phyloP scores from a whole-genome alignment of 1,140 invertebrate genomes.

The Halictus rubicundus region DNA sequence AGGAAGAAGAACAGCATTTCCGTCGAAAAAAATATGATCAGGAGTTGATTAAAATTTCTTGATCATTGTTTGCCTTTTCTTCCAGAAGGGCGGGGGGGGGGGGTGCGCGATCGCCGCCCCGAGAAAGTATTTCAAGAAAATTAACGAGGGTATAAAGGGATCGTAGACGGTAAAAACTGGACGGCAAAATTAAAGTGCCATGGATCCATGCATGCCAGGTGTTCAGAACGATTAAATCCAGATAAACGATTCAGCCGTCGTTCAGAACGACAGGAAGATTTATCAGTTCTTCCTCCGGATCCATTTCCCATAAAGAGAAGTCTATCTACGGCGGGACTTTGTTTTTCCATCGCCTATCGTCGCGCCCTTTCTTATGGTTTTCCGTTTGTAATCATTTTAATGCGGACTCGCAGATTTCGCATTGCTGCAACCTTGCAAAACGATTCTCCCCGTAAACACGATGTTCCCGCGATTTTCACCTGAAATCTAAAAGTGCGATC shows the following conservation, averaged over 20 bases:
- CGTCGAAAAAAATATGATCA: no score
- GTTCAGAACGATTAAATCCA: conserved; percentile 63
- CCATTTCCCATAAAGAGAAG: conserved; percentile 57
- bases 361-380: not conserved
- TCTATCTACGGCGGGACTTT: conserved; percentile 36
- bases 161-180: conserved; percentile 39
- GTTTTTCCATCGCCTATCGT: conserved; percentile 13
- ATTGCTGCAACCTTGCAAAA: no score
- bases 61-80: no score
- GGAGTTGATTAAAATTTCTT: no score
- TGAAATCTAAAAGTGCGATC: no score
- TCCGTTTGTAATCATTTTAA: conserved; percentile 4
- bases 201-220: conserved; percentile 59
- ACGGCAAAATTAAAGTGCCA: conserved; percentile 55
- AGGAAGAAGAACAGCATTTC: no score
- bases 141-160: conserved; percentile 33
- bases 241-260: conserved; percentile 61
- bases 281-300: conserved; percentile 57
- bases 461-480: no score
- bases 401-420: not conserved
- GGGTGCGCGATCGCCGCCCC: no score
- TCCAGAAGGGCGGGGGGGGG: no score
- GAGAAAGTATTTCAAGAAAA: not conserved
- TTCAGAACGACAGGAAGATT: conserved; percentile 63
- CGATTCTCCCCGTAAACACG: no score